Evolutionary conservation across 1,140 invertebrate species (phyloP), one percentile per base, ranked within the genome.

Genomic region (Adoxophyes honmai): DNA sequence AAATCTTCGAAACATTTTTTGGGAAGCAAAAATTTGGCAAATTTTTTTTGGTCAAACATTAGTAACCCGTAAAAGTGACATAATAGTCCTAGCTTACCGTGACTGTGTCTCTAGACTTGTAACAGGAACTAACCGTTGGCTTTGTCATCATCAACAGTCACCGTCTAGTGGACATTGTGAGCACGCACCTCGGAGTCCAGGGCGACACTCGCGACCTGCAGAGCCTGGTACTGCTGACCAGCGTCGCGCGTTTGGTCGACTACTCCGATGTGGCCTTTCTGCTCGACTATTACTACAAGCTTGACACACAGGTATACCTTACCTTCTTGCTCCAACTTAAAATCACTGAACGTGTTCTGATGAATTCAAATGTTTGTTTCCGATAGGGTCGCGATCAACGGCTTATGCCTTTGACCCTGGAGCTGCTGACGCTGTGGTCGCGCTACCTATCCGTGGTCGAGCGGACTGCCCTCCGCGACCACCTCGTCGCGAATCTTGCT

Each of bases 211-310:
- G 80, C 8, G 81, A 84, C 57, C 53, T 88, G 11, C 75, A 82
- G 38, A 78, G 80, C 54, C 65, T 88, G 39, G 76, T 86, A 37
- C 53, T 90, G 11, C 70, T 89, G 6, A 80, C 82, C 3, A 70
- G 86, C 58, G 60, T 81, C 0, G 78, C 86, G 1, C 56, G 75
- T 0, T 73, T 79, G 54, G 70, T 87, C 1, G 58, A 72, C 28
- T 79, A 78, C 59, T 64, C 66, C 0, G 71, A 87, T 16, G 33
- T 83, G 4, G 52, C 39, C 34, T 89, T 89, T 57, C 61, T 81
- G 4, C 66, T 89, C 10, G 57, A 86, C 18, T 89, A 84, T 55
- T 89, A 77, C 61, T 81, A 87, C 66, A 75, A 65, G 8, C 60
- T 86, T 0, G 66, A 77, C 42, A 48, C 36, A 0, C 42, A 72